These are phyloP conservation scores for Clanis bilineata DNA, from an alignment of 2,888 invertebrate species.

Conservation along the genomic window DNA sequence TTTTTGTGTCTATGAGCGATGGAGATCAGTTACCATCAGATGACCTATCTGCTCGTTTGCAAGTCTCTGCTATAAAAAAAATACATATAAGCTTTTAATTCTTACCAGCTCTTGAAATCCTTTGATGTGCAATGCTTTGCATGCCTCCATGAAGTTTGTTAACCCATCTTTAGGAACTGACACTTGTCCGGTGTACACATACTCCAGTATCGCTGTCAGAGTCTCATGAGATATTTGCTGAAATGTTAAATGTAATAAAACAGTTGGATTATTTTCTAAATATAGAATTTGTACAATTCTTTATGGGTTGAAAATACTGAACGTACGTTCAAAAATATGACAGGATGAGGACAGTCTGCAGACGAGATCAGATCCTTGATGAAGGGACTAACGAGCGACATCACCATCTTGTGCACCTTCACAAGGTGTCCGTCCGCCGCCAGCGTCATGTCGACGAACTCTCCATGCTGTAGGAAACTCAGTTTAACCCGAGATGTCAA, in stretches of 20 bases:
- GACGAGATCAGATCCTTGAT: slow-evolving; percentile 64
- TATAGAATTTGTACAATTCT: neutral
- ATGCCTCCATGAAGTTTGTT: slow-evolving; percentile 56
- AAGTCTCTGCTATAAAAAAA: no score
- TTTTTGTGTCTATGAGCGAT: no score
- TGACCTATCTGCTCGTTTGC: no score
- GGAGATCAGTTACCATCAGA: no score
- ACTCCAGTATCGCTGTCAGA: slow-evolving; percentile 60
- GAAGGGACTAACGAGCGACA: slow-evolving; percentile 68
- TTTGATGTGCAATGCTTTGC: slow-evolving; percentile 62
- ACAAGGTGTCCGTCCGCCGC: slow-evolving; percentile 71
- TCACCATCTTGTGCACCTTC: slow-evolving; percentile 67
- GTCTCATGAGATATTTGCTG: slow-evolving; percentile 65
- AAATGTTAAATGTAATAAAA: slow-evolving; percentile 42
- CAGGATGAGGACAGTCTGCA: slow-evolving; percentile 61
- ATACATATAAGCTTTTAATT: neutral
- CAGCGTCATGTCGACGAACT: slow-evolving; percentile 74
- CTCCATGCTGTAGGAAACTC: slow-evolving; percentile 51
- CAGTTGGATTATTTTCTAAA: neutral
- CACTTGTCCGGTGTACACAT: slow-evolving; percentile 73
- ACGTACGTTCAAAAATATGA: slow-evolving; percentile 71
- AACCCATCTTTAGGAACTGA: slow-evolving; percentile 53
- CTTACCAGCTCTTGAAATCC: slow-evolving; percentile 65
- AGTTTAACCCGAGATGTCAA: neutral
- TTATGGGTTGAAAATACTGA: neutral